Evolutionary conservation across 2,888 invertebrate genomes (phyloP), one percentile per base, ranked within the genome.

Genomic region (Andrena chrysosceles): DNA sequence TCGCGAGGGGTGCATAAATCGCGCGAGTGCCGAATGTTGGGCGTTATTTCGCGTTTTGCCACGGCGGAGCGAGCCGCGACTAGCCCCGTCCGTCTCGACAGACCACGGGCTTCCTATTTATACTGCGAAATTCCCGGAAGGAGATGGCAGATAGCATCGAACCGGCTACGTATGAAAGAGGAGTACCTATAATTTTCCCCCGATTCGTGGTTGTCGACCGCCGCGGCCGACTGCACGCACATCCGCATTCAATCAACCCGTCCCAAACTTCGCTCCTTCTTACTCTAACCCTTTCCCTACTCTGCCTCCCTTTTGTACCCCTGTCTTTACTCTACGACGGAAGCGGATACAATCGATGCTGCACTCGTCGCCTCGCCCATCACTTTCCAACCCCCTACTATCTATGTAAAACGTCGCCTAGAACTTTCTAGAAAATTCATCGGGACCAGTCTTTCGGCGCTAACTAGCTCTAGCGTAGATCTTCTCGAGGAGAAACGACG

Each of bases 171-270:
- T 85, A 87, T 87, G 88, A 91, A 89, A 90, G 87, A 91, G 91
- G 90, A 91, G 89, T 91, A 87, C 75, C 91, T 90, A 90, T 92
- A 90, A 93, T 92, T 89, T 92, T 89, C 89, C 87, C 90, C 87
- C 89, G 91, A 91, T 91, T 92, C 91, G 85, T 91, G 89, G 84
- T 77, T 84, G 87, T 87, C 88, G 89, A 85, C 85, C 85, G 81
- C 85, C 87, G 87, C 88, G 83, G 68, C 86, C 83, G 86, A 83
- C 86, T 90, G 90, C 93, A 93, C 93, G 93, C 93, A 93, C 92
- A 91, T 92, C 91, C 92, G 91, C 91, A 90, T 92, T 93, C 93
- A 88, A 93, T 93, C 92, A 92, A 90, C 63, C 73, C 78, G 71
- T 83, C 86, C 84, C 85, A 77, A 85, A 86, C 68, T 48, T 66